Percentiles rank a stretch among this genome's conserved stretches.
Conservation (phyloP, 2,113 vertebrate species). For the Aspiorhynchus laticeps region DNA sequence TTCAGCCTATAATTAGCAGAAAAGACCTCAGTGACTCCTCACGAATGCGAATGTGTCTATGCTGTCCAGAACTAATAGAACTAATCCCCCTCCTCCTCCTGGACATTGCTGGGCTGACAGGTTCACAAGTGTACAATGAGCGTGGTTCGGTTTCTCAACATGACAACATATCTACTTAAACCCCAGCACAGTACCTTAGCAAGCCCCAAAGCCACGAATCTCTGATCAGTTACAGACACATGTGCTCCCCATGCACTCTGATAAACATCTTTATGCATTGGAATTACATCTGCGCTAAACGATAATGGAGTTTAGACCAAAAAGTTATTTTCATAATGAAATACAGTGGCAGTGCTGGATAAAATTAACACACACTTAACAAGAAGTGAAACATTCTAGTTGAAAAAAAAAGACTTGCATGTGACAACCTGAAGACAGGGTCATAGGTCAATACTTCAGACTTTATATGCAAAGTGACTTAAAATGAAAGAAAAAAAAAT, state of each 20-base stretch:
- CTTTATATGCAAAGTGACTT: background rate
- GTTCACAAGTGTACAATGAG: constrained; percentile 78
- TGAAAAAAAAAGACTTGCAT: background rate
- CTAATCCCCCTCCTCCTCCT: constrained; percentile 69
- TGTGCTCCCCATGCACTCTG: background rate
- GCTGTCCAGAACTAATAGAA: constrained; percentile 76
- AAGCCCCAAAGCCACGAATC: constrained; percentile 10
- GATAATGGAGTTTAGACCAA: background rate
- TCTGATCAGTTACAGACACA: constrained; percentile 14
- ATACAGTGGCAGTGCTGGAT: background rate
- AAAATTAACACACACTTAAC: background rate
- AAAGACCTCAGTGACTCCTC: constrained; percentile 79
- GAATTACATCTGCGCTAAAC: constrained; percentile 4
- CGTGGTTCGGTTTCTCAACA: constrained; percentile 64
- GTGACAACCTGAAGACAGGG: background rate
- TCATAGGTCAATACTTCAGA: background rate
- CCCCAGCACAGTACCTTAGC: background rate
- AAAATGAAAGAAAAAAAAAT: background rate
- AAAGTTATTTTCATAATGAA: background rate
- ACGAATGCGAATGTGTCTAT: constrained; percentile 72
- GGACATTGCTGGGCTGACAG: constrained; percentile 71
- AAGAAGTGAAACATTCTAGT: background rate
- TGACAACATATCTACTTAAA: constrained; percentile 32
- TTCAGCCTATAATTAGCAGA: constrained; percentile 89
- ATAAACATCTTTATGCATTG: background rate